Evolutionary conservation across 1,140 invertebrate genomes (phyloP).

Genomic region (Panulirus ornatus): DNA sequence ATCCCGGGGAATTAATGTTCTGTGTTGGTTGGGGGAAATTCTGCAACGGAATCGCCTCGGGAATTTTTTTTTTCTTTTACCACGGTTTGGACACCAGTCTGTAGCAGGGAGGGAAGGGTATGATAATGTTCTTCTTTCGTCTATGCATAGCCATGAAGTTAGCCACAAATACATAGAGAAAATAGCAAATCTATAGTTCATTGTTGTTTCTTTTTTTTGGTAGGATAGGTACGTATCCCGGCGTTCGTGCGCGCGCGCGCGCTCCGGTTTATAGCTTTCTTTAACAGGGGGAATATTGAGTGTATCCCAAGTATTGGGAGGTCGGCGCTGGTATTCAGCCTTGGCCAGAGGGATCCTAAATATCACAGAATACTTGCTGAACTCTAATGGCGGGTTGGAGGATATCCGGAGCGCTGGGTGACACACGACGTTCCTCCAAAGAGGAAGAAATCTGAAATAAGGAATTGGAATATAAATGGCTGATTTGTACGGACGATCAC

Average conservation of each 20-base stretch:
- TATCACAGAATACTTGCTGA: background rate
- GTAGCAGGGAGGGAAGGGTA: background rate
- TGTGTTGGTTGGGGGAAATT: background rate
- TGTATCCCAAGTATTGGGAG: background rate
- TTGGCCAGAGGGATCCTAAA: constrained; percentile 2
- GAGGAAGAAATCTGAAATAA: no score
- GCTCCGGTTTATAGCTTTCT: background rate
- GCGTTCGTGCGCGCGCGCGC: background rate
- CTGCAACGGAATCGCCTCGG: no score
- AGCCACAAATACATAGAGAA: background rate
- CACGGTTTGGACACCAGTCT: background rate
- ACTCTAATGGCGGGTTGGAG: background rate
- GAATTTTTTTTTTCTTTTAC: background rate
- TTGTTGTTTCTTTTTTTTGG: background rate
- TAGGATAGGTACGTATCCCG: background rate
- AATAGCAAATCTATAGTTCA: no score
- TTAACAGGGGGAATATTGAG: background rate
- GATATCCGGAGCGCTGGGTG: no score
- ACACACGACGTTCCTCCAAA: no score
- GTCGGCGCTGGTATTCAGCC: background rate
- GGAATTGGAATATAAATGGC: no score
- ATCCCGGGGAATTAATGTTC: constrained; percentile 23
- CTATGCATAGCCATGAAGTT: background rate
- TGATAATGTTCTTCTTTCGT: background rate
- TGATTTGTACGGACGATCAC: no score